phyloP scores from a whole-genome alignment of 1,140 invertebrate genomes.

The Drosophila lowei region DNA sequence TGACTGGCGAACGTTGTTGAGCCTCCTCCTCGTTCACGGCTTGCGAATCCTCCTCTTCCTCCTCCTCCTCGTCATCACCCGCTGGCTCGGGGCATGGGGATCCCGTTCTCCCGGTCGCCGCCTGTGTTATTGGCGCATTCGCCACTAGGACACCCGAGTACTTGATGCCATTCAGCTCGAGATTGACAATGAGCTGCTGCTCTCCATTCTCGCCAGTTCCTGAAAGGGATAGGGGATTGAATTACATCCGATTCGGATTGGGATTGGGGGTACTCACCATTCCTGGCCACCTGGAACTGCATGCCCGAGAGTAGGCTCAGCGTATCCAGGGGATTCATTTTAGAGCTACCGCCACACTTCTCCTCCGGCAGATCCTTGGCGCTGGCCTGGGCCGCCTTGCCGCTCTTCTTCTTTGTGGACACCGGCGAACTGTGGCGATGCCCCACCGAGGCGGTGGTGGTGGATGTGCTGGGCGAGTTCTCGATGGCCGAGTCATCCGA shows the following conservation, averaged over 20 bases:
- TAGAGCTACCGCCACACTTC: slow-evolving; percentile 16
- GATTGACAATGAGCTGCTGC: slow-evolving; percentile 95
- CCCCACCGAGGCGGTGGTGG: slow-evolving; percentile 61
- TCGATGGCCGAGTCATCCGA: slow-evolving; percentile 80
- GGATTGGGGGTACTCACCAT: slow-evolving; percentile 86
- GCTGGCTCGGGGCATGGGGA: slow-evolving; percentile 18
- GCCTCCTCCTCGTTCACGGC: slow-evolving; percentile 15
- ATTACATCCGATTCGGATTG: slow-evolving; percentile 1
- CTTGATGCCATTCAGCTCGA: slow-evolving; percentile 97
- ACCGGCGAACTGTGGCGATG: slow-evolving; percentile 74
- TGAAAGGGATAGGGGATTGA: slow-evolving; percentile 69
- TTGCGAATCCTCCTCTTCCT: slow-evolving; percentile 19
- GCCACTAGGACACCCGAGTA: slow-evolving; percentile 95
- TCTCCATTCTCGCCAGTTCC: slow-evolving; percentile 89
- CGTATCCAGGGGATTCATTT: slow-evolving; percentile 65
- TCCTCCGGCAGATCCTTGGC: slow-evolving; percentile 23
- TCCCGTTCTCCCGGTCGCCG: slow-evolving; percentile 12
- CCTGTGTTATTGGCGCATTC: slow-evolving; percentile 83
- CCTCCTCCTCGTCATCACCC: slow-evolving; percentile 6
- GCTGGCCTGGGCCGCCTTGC: slow-evolving; percentile 58
- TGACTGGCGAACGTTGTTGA: slow-evolving; percentile 32
- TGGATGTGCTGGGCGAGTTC: slow-evolving; percentile 79
- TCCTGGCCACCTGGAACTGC: slow-evolving; percentile 94
- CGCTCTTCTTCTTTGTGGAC: slow-evolving; percentile 71
- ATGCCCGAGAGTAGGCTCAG: slow-evolving; percentile 85